phyloP scores from a whole-genome alignment of 2,888 invertebrate genomes.

The Drosophila birchii region DNA sequence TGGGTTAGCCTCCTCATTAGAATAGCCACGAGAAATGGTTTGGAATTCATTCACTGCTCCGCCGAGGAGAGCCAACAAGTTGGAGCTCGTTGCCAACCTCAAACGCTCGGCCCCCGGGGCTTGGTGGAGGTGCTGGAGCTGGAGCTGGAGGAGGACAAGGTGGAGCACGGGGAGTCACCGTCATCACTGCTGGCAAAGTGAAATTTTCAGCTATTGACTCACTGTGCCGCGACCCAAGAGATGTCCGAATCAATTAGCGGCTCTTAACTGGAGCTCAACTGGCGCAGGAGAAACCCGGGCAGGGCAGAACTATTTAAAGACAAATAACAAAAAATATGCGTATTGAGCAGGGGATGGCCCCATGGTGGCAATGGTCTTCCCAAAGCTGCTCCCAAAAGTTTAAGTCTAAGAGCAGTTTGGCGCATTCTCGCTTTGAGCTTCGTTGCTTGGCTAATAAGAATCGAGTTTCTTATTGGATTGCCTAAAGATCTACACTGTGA shows the following conservation, averaged over 20 bases:
- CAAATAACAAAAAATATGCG: conserved; percentile 14
- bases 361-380: background rate
- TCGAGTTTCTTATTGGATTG: background rate
- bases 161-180: conserved; percentile 38
- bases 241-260: conserved; percentile 50
- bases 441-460: background rate
- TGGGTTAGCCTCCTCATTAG: conserved; percentile 46
- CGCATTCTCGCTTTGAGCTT: background rate
- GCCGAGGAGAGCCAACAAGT: conserved; percentile 26
- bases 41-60: conserved; percentile 25
- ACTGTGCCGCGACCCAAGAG: conserved; percentile 46
- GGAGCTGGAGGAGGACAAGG: background rate
- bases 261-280: conserved; percentile 46
- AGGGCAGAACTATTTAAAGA: conserved; percentile 27
- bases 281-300: conserved; percentile 43
- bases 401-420: background rate
- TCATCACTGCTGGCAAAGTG: conserved; percentile 59
- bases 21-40: conserved; percentile 41
- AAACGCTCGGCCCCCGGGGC: conserved; percentile 1
- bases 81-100: conserved; percentile 21
- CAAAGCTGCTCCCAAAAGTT: background rate
- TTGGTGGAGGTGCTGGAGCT: background rate
- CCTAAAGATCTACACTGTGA: background rate
- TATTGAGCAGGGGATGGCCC: background rate
- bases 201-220: conserved; percentile 70